A percentile compares a stretch with the other conserved stretches of the same genome.
Evolutionary conservation across 2,888 invertebrate species (phyloP).

Genomic region (Chalcis sispes): DNA sequence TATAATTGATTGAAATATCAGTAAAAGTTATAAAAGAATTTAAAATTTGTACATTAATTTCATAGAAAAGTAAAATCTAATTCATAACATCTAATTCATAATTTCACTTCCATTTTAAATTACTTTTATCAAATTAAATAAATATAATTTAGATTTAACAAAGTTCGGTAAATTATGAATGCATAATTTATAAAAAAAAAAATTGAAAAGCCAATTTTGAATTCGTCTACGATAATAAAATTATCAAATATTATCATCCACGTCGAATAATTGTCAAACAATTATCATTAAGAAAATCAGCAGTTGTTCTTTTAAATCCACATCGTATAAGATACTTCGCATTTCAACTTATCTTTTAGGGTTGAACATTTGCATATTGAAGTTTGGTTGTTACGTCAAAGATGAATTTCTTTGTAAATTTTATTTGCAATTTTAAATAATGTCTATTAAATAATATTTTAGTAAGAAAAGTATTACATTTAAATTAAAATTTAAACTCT

Average conservation of each 20-base stretch:
- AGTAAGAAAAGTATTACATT: too few relatives aligned
- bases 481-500: too few relatives aligned
- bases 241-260: not conserved
- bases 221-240: not conserved
- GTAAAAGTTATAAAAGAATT: conserved; percentile 10
- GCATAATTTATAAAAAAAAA: not conserved
- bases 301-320: conserved; percentile 13
- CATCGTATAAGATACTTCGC: conserved; percentile 14
- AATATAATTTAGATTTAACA: not conserved
- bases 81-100: too few relatives aligned
- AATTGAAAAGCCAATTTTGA: not conserved
- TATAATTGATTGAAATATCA: conserved; percentile 3
- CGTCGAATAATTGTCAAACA: not conserved
- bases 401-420: not conserved
- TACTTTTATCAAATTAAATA: not conserved
- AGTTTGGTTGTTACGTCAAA: conserved; percentile 22
- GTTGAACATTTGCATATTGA: not conserved
- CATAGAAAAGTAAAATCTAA: not conserved
- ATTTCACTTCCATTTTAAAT: not conserved
- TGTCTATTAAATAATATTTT: too few relatives aligned
- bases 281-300: conserved; percentile 10
- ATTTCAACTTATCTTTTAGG: conserved; percentile 7
- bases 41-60: not conserved
- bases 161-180: conserved; percentile 3
- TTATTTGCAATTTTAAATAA: conserved; percentile 6